Evolutionary conservation across 2,888 invertebrate species (phyloP).

Genomic region (Melieria crassipennis): DNA sequence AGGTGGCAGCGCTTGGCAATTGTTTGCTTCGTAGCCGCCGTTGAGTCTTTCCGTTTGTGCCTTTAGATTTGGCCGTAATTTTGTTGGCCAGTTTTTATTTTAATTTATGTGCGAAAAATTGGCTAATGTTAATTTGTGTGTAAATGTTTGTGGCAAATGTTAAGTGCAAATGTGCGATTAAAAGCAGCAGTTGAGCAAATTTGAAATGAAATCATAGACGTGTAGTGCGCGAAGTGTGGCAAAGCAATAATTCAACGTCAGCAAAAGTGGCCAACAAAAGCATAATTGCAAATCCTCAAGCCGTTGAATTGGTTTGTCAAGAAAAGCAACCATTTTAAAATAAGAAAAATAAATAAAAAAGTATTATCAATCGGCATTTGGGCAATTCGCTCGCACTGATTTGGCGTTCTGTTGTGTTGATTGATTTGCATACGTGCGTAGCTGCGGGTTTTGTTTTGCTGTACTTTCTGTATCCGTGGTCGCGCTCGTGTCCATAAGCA

Average conservation of each 20-base stretch:
- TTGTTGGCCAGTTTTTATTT: neutral
- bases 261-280: constrained; percentile 13
- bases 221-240: neutral
- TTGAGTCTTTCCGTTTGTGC: constrained; percentile 15
- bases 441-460: neutral
- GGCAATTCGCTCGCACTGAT: no score
- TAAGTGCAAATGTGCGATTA: neutral
- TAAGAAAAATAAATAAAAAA: no score
- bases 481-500: neutral
- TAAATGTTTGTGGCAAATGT: neutral
- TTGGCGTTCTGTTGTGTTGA: no score
- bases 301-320: no score
- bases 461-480: neutral
- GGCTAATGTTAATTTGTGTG: neutral
- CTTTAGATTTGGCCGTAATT: neutral
- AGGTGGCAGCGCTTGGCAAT: no score
- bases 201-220: neutral
- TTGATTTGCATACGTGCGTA: neutral
- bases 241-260: constrained; percentile 29
- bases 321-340: no score
- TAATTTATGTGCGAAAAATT: neutral
- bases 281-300: no score
- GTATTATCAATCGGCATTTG: no score
- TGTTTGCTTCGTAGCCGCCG: constrained; percentile 1
- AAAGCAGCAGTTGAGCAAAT: neutral